phyloP scores from a whole-genome alignment of 2,888 invertebrate genomes.

The Drosophila leonis region DNA sequence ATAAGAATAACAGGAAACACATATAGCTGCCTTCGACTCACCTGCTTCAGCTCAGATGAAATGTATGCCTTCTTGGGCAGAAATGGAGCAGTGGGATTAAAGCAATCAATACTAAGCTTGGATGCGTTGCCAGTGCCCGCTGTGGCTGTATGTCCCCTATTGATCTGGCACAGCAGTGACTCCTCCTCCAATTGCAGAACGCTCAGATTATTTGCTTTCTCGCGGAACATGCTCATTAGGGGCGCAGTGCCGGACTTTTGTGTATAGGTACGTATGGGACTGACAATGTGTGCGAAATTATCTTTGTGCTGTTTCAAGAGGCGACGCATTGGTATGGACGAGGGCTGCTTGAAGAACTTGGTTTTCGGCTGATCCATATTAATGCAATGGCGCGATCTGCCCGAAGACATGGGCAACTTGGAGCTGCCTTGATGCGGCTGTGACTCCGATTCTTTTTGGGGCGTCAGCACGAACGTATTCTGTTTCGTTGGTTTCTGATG shows the following conservation, averaged over 20 bases:
- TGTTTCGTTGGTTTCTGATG: constrained; percentile 45
- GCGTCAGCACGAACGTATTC: constrained; percentile 60
- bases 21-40: too few species aligned
- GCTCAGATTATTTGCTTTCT: constrained; percentile 60
- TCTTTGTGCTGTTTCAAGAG: constrained; percentile 27
- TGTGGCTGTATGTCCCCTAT: not conserved
- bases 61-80: constrained; percentile 84
- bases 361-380: constrained; percentile 15
- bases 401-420: not conserved
- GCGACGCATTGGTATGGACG: constrained; percentile 37
- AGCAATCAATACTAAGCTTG: constrained; percentile 19
- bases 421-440: constrained; percentile 7
- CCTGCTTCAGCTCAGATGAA: constrained; percentile 82
- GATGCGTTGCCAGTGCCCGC: constrained; percentile 11
- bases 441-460: constrained; percentile 32
- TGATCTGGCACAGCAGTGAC: constrained; percentile 56
- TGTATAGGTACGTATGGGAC: constrained; percentile 85
- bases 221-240: constrained; percentile 77
- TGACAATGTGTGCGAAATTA: constrained; percentile 79
- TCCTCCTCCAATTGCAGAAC: constrained; percentile 77
- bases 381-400: constrained; percentile 11
- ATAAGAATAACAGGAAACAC: too few species aligned
- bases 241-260: constrained; percentile 84
- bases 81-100: constrained; percentile 37
- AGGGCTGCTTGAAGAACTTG: constrained; percentile 47